Evolutionary conservation across 2,797 vertebrate species (phyloP), one percentile per base, ranked within the genome.

Genomic region (Lerista edwardsae): DNA sequence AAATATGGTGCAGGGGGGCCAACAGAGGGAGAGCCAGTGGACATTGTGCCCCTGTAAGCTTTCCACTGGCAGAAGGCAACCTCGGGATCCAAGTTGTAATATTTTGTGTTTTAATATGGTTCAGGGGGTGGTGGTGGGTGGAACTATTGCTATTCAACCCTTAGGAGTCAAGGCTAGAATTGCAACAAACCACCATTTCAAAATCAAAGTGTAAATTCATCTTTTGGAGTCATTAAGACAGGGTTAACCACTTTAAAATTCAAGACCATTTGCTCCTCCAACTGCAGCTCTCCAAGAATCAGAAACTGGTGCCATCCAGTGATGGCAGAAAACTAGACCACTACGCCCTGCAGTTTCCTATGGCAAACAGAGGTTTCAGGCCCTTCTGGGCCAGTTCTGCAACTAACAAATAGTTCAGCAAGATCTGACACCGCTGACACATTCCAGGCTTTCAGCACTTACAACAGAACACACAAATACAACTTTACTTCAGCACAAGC

Each of bases 381-480:
- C 64, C n/a, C 61, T 81, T 76, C 19, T 47, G 51, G n/a, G 25
- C 55, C 65, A 83, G 72, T 64, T 61, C 61, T 76, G 31, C 59
- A 65, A 76, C 57, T 82, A 59, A 78, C 77, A 74, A 87, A 21
- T 44, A 39, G 27, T 36, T 41, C 57, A 71, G 65, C 71, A 79
- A 83, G 79, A 79, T 75, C 57, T 65, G 64, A 11, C 34, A 34
- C 62, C 84, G 51, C 72, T 80, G 78, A n/a, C 65, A 44, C 71
- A 51, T 86, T 73, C 74, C 75, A 44, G 19, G 44, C 27, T 81
- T 72, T 67, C 83, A 79, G 47, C 76, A 62, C 65, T 79, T 79
- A 25, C n/a, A 31, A 67, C 25, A 76, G 72, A 59, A 62, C 67
- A 59, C 17, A 75, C 31, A 21, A 47, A 82, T 75, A 83, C 61